These are phyloP conservation scores for Dysidea cf. avara DNA, from an alignment of 37 sponge, comb jelly and placozoan genomes.

Conservation along the genomic window DNA sequence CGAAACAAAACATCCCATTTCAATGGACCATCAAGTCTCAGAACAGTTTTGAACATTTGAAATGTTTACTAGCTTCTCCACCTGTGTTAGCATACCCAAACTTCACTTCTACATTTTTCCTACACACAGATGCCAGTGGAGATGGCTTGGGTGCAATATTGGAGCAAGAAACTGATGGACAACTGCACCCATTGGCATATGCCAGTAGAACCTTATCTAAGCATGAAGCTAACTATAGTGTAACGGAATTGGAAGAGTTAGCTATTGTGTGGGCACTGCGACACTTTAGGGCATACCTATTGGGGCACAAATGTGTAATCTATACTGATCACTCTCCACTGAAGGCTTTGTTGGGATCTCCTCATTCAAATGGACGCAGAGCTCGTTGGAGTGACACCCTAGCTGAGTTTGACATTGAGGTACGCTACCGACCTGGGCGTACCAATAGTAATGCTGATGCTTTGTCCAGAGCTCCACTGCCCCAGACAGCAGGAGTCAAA, in stretches of 20 bases:
- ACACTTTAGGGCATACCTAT: slow-evolving; percentile 25
- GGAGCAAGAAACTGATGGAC: slow-evolving; percentile 13
- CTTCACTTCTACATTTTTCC: not conserved
- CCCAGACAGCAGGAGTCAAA: no score
- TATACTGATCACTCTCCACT: slow-evolving; percentile 1
- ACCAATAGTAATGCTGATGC: slow-evolving; percentile 25
- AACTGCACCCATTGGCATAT: not conserved
- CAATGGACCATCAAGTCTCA: slow-evolving; percentile 1
- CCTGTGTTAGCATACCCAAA: slow-evolving; percentile 12
- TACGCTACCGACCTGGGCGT: slow-evolving; percentile 27
- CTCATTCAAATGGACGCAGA: slow-evolving; percentile 4
- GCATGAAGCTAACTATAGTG: not conserved
- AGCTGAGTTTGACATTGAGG: slow-evolving; percentile 18
- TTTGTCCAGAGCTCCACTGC: slow-evolving; percentile 15
- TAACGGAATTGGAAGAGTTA: slow-evolving; percentile 1
- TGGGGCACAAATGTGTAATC: not conserved
- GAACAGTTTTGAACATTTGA: not conserved
- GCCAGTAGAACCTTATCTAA: slow-evolving; percentile 12
- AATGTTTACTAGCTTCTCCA: slow-evolving; percentile 8
- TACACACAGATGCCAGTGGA: slow-evolving; percentile 14
- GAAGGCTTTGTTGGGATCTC: not conserved
- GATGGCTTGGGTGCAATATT: slow-evolving; percentile 4
- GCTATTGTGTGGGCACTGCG: not conserved
- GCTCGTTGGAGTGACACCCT: slow-evolving; percentile 11
- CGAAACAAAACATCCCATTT: not conserved